Base-by-base conservation (phyloP, 2,888 invertebrate species). In the Tetramorium bicarinatum region DNA sequence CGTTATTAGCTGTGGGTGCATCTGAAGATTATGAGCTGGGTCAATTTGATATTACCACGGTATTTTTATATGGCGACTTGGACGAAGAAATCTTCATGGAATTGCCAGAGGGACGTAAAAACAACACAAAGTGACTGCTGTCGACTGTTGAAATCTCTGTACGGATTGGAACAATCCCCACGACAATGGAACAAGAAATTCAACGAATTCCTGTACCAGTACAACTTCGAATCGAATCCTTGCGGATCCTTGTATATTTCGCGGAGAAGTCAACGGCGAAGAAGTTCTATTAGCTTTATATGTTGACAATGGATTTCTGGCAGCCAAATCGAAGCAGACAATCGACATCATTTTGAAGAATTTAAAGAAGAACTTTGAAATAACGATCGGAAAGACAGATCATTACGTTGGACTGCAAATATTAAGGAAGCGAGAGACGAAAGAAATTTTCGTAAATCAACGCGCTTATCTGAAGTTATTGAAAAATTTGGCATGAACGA, bases 151-250 rank as follows among this genome's bases (percentile, higher is more conserved):
- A 66, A 66, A 66, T 41, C 66, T 38, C 81, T 21, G 25, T 85
- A 88, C 47, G 86, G 89, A 0, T 59, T 88, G 9, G 88, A 89
- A 52, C 87, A 89, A n/a, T n/a, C n/a, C n/a, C n/a, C n/a, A n/a
- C n/a, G n/a, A n/a, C n/a, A n/a, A n/a, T n/a, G n/a, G n/a, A n/a
- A n/a, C n/a, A n/a, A n/a, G n/a, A n/a, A n/a, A n/a, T n/a, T n/a
- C n/a, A n/a, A n/a, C n/a, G n/a, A n/a, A n/a, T n/a, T n/a, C n/a
- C n/a, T n/a, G n/a, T n/a, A n/a, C n/a, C n/a, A n/a, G n/a, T n/a
- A n/a, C n/a, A n/a, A n/a, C n/a, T n/a, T n/a, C n/a, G n/a, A n/a
- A n/a, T n/a, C n/a, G n/a, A n/a, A n/a, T n/a, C n/a, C n/a, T n/a
- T n/a, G n/a, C n/a, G n/a, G n/a, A n/a, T n/a, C n/a, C n/a, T n/a